Base-by-base conservation (phyloP, 2,888 invertebrate species). In the Ischnus inquisitorius region DNA sequence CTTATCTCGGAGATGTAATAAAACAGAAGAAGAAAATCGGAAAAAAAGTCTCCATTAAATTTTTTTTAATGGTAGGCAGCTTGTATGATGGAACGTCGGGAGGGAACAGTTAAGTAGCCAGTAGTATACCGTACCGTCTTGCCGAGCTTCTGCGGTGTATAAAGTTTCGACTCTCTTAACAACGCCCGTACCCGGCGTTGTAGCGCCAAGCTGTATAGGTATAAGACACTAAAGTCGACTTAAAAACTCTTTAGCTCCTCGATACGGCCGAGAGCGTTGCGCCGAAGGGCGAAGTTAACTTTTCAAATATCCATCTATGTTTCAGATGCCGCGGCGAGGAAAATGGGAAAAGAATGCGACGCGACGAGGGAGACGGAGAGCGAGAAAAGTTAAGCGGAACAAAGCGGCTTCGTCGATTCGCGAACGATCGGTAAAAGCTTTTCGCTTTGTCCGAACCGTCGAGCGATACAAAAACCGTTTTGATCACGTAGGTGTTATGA, bases 281-380 rank as follows among this genome's bases (percentile, higher is more conserved):
- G 54, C 10, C n/a, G 12, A 67, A 28, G n/a, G 41, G 43, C 43
- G 22, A 16, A 74, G 81, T 62, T 60, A 82, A 83, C 83, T 83
- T 86, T 68, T 79, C 51, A 81, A 81, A 85, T 85, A 83, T 85
- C 83, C 69, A 86, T 81, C 81, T 83, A 79, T 79, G 79, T 80
- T 84, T 79, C 62, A 80, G 43, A 60, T 5, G 57, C 14, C 39
- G 78, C 39, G 71, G 28, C 67, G 69, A 77, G 68, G 57, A 68
- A 75, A 65, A 57, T 22, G 82, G 46, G 62, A 22, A 39, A 81
- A 74, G 69, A 25, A 71, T 54, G 19, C 54, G 71, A 46, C 19
- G 12, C 60, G 64, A 60, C 2, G 64, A 22, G 67, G 34, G 60
- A 14, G 51, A 34, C 34, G 34, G 34, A 34, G 54, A 12, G 12